A percentile compares a stretch with the other conserved stretches of the same genome.
phyloP scores from a whole-genome alignment of 2,113 vertebrate species.

The Paraplagusia blochii region DNA sequence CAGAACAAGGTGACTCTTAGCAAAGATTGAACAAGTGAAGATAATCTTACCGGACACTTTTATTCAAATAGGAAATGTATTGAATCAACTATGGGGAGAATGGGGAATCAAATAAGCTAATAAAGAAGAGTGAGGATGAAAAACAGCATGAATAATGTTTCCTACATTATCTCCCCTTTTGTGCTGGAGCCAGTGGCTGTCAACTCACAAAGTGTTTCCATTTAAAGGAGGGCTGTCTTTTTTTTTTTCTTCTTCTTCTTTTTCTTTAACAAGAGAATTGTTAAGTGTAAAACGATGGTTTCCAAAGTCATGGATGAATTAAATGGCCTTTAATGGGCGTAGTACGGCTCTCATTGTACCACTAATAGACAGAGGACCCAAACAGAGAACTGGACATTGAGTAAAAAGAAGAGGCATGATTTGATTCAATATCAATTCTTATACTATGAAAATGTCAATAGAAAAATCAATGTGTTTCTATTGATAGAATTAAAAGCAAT shows the following conservation, averaged over 20 bases:
- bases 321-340: too few relatives aligned
- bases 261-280: too few relatives aligned
- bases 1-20: constrained; percentile 83
- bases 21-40: constrained; percentile 82
- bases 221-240: constrained; percentile 68
- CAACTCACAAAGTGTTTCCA: constrained; percentile 73
- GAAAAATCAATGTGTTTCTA: too few relatives aligned
- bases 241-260: constrained; percentile 65
- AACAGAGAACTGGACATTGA: too few relatives aligned
- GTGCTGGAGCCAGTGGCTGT: constrained; percentile 58
- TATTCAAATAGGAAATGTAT: constrained; percentile 82
- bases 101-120: constrained; percentile 82
- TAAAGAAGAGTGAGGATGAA: constrained; percentile 77
- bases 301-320: too few relatives aligned
- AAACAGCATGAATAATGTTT: constrained; percentile 73
- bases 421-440: too few relatives aligned
- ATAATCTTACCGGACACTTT: constrained; percentile 82
- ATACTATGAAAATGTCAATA: too few relatives aligned
- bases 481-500: too few relatives aligned
- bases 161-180: constrained; percentile 60
- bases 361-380: too few relatives aligned
- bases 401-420: too few relatives aligned
- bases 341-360: too few relatives aligned
- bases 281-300: too few relatives aligned
- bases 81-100: constrained; percentile 82